Conservation (phyloP, 2,888 invertebrate genomes). For the Bugulina stolonifera region DNA sequence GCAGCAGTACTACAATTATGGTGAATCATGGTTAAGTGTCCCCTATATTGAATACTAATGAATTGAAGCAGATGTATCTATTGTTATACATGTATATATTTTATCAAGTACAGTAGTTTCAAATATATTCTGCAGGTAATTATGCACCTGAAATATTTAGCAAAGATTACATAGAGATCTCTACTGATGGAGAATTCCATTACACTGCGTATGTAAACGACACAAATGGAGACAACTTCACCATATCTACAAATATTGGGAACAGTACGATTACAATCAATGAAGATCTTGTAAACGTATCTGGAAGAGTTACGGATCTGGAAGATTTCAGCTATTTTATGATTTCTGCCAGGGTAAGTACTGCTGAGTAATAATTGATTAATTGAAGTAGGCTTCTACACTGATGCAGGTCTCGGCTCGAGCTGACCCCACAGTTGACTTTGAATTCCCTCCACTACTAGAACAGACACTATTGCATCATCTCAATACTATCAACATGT, state of each 20-base stretch:
- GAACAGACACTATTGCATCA: too few relatives aligned
- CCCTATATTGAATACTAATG: too few relatives aligned
- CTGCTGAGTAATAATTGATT: too few relatives aligned
- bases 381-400: too few relatives aligned
- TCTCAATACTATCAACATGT: too few relatives aligned
- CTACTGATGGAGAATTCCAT: background rate
- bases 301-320: background rate
- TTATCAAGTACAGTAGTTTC: background rate
- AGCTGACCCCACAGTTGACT: too few relatives aligned
- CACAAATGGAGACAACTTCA: constrained; percentile 1
- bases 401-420: too few relatives aligned
- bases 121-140: background rate
- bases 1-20: too few relatives aligned
- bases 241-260: background rate
- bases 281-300: background rate
- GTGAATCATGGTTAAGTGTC: too few relatives aligned
- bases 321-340: background rate
- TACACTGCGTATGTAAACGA: constrained; percentile 5
- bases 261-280: constrained; percentile 4
- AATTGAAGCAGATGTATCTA: too few relatives aligned
- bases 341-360: background rate
- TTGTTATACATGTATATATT: too few relatives aligned
- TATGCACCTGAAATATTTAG: constrained; percentile 6
- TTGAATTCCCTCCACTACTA: too few relatives aligned
- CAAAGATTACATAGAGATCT: background rate